Percentiles rank a stretch among this genome's conserved stretches.
These are phyloP conservation scores for Danio choprae DNA, from an alignment of 2,797 vertebrate genomes.

Conservation along the genomic window DNA sequence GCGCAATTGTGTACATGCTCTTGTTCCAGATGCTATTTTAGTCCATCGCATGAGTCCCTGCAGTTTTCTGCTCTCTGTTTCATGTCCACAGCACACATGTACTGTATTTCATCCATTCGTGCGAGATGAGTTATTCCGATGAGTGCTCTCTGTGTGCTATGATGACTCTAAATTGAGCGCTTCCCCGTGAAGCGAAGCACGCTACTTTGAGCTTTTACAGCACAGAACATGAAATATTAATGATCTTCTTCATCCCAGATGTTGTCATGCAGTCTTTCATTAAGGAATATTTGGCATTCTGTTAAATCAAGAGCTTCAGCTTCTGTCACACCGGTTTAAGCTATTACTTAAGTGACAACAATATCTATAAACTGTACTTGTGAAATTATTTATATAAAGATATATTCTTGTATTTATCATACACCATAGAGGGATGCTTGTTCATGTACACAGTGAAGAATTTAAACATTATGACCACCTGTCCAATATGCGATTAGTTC, in stretches of 20 bases:
- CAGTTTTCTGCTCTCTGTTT: conserved; percentile 6
- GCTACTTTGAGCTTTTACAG: conserved; percentile 39
- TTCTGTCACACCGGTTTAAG: conserved; percentile 9
- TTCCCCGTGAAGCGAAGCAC: background rate
- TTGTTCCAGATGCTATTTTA: conserved; percentile 17
- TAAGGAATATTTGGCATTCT: background rate
- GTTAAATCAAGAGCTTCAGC: background rate
- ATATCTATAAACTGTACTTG: background rate
- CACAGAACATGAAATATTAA: conserved; percentile 11
- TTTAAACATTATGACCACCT: too few species aligned
- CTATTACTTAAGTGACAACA: background rate
- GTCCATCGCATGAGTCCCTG: background rate
- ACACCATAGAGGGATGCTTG: background rate
- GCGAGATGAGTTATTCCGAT: conserved; percentile 21
- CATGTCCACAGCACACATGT: conserved; percentile 12
- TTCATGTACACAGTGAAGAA: background rate
- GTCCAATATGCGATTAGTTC: too few species aligned
- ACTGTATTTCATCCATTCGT: conserved; percentile 20
- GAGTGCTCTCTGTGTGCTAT: conserved; percentile 28
- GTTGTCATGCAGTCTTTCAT: conserved; percentile 4
- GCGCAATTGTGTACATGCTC: background rate
- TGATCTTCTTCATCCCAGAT: conserved; percentile 6
- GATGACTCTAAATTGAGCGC: conserved; percentile 20
- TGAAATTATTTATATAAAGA: background rate
- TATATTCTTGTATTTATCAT: background rate